These are phyloP conservation scores for Sebastes fasciatus DNA, from an alignment of 2,113 vertebrate species.

Conservation along the genomic window DNA sequence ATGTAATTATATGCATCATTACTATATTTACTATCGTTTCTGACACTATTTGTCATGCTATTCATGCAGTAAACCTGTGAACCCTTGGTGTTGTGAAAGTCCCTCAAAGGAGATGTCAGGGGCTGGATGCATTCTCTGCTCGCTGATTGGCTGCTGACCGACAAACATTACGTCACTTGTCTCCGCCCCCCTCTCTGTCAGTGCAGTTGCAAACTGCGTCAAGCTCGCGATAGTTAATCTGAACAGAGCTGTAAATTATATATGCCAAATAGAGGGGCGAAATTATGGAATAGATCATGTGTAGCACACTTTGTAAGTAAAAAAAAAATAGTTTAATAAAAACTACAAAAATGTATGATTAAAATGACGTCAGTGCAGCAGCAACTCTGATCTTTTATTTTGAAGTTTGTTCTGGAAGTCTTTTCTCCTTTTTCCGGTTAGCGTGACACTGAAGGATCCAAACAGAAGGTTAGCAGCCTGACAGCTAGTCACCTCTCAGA, in stretches of 20 bases:
- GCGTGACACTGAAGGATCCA: slow-evolving; percentile 6
- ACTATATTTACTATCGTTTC: neutral
- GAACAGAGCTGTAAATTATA: neutral
- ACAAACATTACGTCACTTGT: neutral
- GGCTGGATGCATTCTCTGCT: slow-evolving; percentile 37
- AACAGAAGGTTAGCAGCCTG: slow-evolving; percentile 59
- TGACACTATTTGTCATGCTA: neutral
- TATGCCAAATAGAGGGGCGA: neutral
- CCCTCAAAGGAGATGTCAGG: neutral
- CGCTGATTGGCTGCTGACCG: slow-evolving; percentile 56
- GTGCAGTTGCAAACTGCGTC: neutral
- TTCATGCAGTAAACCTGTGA: neutral
- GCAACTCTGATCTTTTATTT: slow-evolving; percentile 24
- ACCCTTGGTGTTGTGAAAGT: too few relatives aligned
- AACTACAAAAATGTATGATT: neutral
- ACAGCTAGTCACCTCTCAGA: slow-evolving; percentile 15
- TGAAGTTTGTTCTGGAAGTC: slow-evolving; percentile 1
- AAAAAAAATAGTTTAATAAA: neutral
- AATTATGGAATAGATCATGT: neutral
- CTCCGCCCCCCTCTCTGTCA: slow-evolving; percentile 22
- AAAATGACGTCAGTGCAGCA: too few relatives aligned
- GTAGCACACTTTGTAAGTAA: neutral
- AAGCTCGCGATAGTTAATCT: neutral
- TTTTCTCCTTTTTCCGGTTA: fast-evolving
- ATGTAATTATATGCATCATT: neutral